Evolutionary conservation across 2,797 vertebrate genomes (phyloP).

Genomic region (Taeniopygia guttata): DNA sequence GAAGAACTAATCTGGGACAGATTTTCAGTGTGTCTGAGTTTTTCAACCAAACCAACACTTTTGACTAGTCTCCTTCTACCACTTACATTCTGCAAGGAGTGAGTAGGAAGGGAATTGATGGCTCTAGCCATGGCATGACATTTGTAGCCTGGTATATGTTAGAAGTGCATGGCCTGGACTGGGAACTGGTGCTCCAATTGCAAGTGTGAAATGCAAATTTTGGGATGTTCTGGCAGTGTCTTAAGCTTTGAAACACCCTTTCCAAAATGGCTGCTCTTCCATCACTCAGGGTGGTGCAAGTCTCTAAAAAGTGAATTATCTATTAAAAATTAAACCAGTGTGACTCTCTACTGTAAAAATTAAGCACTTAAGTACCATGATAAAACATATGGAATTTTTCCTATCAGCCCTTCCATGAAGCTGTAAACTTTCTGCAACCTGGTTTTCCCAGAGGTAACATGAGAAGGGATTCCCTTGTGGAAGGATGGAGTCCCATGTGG

Average conservation of each 20-base stretch:
- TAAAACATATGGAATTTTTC: neutral
- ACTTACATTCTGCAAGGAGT: neutral
- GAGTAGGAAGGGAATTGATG: too few species aligned
- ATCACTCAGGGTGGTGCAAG: neutral
- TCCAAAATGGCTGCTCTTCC: neutral
- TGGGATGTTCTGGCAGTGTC: neutral
- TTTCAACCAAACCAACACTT: neutral
- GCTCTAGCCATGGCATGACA: rapidly evolving
- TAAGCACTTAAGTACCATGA: neutral
- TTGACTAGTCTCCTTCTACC: neutral
- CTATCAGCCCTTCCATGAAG: neutral
- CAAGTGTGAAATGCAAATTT: rapidly evolving
- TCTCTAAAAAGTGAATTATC: neutral
- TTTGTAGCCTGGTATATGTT: neutral
- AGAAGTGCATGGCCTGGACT: neutral
- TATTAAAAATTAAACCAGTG: neutral
- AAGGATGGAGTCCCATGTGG: neutral
- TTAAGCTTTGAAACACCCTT: neutral
- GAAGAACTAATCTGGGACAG: neutral
- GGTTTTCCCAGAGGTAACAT: neutral
- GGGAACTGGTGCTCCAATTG: rapidly evolving
- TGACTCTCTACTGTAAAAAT: neutral
- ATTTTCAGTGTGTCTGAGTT: rapidly evolving
- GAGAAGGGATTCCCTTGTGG: neutral
- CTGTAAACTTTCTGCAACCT: neutral